Evolutionary conservation across 2,113 vertebrate genomes (phyloP).

Genomic region (Furnarius figulus): DNA sequence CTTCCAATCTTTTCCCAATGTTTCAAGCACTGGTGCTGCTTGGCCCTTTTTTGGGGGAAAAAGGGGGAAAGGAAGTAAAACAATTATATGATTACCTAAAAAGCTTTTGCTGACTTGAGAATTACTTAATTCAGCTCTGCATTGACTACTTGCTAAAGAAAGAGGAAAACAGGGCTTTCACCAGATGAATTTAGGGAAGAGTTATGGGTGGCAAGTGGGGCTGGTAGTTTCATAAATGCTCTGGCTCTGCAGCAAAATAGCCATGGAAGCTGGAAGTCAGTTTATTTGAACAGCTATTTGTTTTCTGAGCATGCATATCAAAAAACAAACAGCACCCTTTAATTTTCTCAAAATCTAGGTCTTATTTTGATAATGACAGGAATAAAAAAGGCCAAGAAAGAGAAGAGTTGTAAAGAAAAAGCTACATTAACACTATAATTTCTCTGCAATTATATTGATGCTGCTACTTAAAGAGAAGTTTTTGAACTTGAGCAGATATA

Average conservation of each 20-base stretch:
- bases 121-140: neutral
- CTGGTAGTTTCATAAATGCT: neutral
- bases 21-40: neutral
- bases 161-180: neutral
- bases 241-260: neutral
- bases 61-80: neutral
- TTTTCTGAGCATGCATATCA: neutral
- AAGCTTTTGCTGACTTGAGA: neutral
- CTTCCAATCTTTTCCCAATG: neutral
- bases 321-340: neutral
- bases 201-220: neutral
- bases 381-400: neutral
- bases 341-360: neutral
- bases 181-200: neutral
- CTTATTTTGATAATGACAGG: neutral
- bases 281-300: neutral
- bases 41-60: fast-evolving
- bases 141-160: neutral
- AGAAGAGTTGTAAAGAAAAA: neutral
- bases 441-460: neutral
- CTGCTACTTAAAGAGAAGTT: neutral
- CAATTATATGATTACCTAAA: neutral
- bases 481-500: neutral
- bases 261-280: neutral
- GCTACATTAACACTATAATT: neutral